Evolutionary conservation across 2,888 invertebrate species (phyloP).

Genomic region (Galeruca laticollis): DNA sequence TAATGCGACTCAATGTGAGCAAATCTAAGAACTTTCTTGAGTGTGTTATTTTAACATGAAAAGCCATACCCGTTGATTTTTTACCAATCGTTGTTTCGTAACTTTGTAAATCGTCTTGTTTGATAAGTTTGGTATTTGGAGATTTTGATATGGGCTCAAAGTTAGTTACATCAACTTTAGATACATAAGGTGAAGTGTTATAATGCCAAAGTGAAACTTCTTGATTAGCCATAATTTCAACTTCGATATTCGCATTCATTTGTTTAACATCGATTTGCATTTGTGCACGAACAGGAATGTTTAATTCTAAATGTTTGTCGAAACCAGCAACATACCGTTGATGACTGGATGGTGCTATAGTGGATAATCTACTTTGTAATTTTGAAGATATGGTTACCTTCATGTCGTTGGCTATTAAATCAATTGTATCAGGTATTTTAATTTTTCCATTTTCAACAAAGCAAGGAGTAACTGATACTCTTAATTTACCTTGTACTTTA

Average conservation of each 20-base stretch:
- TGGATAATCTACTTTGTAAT: conserved; percentile 74
- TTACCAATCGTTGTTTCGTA: conserved; percentile 67
- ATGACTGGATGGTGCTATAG: conserved; percentile 73
- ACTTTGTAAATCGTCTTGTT: conserved; percentile 53
- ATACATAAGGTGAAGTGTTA: conserved; percentile 75
- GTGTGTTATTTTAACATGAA: conserved; percentile 70
- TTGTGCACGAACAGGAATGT: conserved; percentile 69
- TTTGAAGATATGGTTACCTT: conserved; percentile 70
- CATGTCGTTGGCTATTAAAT: conserved; percentile 68
- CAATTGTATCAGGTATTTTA: conserved; percentile 62
- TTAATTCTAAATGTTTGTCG: conserved; percentile 72
- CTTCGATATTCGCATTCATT: conserved; percentile 66
- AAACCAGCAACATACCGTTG: conserved; percentile 73
- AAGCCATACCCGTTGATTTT: conserved; percentile 68
- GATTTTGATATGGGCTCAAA: conserved; percentile 69
- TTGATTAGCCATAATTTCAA: conserved; percentile 68
- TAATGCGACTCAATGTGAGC: conserved; percentile 59
- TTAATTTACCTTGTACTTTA: conserved; percentile 68
- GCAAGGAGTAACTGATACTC: conserved; percentile 65
- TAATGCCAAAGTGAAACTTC: conserved; percentile 70
- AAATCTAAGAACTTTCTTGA: conserved; percentile 68
- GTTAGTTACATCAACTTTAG: conserved; percentile 71
- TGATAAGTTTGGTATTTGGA: conserved; percentile 67
- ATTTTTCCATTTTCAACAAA: conserved; percentile 57
- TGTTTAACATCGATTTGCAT: conserved; percentile 68